Percentiles rank a stretch among this genome's conserved stretches.
These are phyloP conservation scores for Falco concolor DNA, from an alignment of 2,797 vertebrate genomes.

Conservation along the genomic window DNA sequence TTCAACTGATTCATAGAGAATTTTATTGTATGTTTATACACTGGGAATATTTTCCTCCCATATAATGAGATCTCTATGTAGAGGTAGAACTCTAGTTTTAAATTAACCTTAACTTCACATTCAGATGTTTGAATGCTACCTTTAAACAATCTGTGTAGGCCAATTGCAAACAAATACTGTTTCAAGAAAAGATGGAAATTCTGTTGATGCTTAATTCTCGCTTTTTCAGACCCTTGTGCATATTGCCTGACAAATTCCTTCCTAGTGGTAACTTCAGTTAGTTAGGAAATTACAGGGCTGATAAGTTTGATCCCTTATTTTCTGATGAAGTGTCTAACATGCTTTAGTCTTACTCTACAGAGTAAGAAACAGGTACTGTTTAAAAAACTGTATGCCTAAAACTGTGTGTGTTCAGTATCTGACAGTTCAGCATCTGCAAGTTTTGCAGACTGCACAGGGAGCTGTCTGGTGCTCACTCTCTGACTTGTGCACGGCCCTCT, in stretches of 20 bases:
- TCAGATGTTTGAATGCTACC: background rate
- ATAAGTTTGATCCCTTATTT: background rate
- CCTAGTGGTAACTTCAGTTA: background rate
- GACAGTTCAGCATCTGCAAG: background rate
- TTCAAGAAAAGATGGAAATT: background rate
- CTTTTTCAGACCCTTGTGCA: background rate
- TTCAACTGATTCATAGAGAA: background rate
- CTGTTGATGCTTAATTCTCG: background rate
- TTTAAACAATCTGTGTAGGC: background rate
- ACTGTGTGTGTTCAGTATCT: background rate
- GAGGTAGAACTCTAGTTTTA: background rate
- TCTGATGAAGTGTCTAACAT: background rate
- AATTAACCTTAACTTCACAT: background rate
- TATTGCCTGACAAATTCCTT: background rate
- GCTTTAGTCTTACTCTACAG: background rate
- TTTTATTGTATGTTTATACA: background rate
- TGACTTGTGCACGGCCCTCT: background rate
- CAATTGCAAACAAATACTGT: background rate
- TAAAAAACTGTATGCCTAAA: background rate
- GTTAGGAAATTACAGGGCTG: background rate
- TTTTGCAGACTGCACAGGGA: background rate
- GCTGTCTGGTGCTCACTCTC: background rate
- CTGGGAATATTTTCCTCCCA: background rate
- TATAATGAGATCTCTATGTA: background rate
- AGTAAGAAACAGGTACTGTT: background rate